Base-by-base conservation (phyloP, 2,888 invertebrate genomes). In the Cosmopolites sordidus region DNA sequence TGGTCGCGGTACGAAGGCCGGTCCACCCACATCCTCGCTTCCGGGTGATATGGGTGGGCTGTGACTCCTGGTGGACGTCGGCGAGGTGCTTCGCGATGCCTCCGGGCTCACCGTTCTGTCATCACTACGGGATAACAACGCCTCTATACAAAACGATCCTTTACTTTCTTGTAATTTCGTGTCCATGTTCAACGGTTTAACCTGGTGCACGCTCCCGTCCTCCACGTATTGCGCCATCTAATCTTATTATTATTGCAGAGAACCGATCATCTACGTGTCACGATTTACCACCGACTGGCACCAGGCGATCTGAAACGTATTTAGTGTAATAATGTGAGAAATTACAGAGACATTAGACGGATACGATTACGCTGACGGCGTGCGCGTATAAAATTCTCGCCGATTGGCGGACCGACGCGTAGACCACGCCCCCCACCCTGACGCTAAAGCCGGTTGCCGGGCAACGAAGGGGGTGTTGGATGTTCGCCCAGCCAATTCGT, bases 71-170 rank as follows among this genome's bases (percentile, higher is more conserved):
- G 85, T 80, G 12, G 72, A 69, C 9, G 68, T 63, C 42, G 75
- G 73, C 12, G 73, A 71, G 37, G 73, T 70, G 58, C 74, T 74
- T 50, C 73, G 66, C 4, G 73, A 72, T 14, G 69, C 70, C n/a
- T 59, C 62, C 46, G 70, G 71, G 43, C 66, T 67, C 2, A 40
- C n/a, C 33, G 33, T 33, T 4, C 16, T 3, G 2, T 16, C 16
- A 16, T 72, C 69, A 54, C 66, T 66, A 48, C 72, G 66, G 0
- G 91, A 90, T 1, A 94, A 73, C 1, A 94, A 73, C 0, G 93
- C 92, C 67, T 94, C 94, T 61, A 94, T 94, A 69, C 93, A 92
- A 69, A 94, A 94, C 0, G 92, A 92, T 46, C 89, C 69, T 61
- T 75, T 75, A 50, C 65, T 70, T 59, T 73, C 73, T 51, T 69